Base-by-base conservation (phyloP, 2,888 invertebrate species). In the Euproctis similis region DNA sequence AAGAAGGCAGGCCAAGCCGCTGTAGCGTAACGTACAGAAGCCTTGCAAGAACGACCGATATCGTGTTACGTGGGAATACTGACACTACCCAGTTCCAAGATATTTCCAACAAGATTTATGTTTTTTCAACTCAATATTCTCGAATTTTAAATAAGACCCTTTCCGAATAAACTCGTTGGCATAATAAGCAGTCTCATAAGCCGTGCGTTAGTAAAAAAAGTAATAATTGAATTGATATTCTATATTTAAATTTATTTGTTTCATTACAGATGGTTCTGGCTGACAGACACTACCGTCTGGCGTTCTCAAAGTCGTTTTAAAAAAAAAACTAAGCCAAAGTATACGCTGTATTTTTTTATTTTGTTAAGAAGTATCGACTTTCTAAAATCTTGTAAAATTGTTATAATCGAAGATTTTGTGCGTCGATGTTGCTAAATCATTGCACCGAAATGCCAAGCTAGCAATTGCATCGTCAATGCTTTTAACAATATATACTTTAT, bases 1-100 rank as follows among this genome's bases (percentile, higher is more conserved):
- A 53, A 61, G 57, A 54, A 51, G 45, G 50, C 51, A 48, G 46
- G 53, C 52, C 44, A 53, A 56, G 38, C 44, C 66, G 53, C 38
- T 55, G 63, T 60, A 64, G 63, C 71, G 71, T 63, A 54, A 55
- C 67, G 51, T 46, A 50, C 55, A 50, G 78, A 80, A 80, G 72
- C 77, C 80, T 66, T 66, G 66, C 66, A 74, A 78, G 55, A 43
- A 56, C 67, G 62, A 69, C 75, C 77, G 67, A 74, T 76, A 75
- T 75, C 68, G 51, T 57, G 54, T 77, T 58, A 68, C 76, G 59
- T 69, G 66, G 54, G 65, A 69, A 62, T 53, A 46, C 31, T 46
- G 24, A 41, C n/a, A n/a, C n/a, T n/a, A n/a, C n/a, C 28, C 38
- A 17, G 35, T 33, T 30, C 30, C 3, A 20, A 23, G 33, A 27